These are phyloP conservation scores for Diadema setosum DNA, from an alignment of 35 echinoderm and acorn worm species.

Conservation along the genomic window DNA sequence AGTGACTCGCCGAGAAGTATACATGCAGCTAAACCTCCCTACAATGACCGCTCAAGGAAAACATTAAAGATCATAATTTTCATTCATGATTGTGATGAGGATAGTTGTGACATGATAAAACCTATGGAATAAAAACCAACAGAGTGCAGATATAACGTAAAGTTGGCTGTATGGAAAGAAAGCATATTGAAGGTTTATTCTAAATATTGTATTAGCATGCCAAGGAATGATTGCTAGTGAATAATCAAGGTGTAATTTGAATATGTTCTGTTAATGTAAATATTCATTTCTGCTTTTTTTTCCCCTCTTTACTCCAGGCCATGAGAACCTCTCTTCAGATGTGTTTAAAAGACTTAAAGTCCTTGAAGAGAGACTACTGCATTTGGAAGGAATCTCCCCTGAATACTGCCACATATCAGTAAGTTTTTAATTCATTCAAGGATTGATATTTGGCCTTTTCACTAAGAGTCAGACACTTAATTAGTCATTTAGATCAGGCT, in stretches of 20 bases:
- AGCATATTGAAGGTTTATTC: neutral
- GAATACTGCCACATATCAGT: conserved; percentile 29
- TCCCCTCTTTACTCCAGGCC: neutral
- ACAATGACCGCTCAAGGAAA: neutral
- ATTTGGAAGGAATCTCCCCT: conserved; percentile 77
- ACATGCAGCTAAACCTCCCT: too few relatives aligned
- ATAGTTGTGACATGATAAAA: too few relatives aligned
- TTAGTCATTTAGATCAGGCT: too few relatives aligned
- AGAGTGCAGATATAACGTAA: neutral
- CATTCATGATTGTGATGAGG: neutral
- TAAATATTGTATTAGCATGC: neutral
- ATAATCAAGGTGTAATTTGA: neutral
- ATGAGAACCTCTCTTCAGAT: neutral
- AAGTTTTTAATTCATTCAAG: neutral
- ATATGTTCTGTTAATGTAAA: neutral
- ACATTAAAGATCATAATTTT: neutral
- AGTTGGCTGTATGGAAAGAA: neutral
- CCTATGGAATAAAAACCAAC: too few relatives aligned
- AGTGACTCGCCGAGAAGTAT: neutral
- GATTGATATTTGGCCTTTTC: neutral
- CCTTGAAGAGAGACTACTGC: conserved; percentile 73
- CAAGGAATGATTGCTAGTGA: neutral
- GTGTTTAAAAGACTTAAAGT: conserved; percentile 75
- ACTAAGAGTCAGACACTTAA: too few relatives aligned
- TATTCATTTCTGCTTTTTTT: neutral